These are phyloP conservation scores for Mythimna albipuncta DNA, from an alignment of 2,888 invertebrate genomes.

Conservation along the genomic window DNA sequence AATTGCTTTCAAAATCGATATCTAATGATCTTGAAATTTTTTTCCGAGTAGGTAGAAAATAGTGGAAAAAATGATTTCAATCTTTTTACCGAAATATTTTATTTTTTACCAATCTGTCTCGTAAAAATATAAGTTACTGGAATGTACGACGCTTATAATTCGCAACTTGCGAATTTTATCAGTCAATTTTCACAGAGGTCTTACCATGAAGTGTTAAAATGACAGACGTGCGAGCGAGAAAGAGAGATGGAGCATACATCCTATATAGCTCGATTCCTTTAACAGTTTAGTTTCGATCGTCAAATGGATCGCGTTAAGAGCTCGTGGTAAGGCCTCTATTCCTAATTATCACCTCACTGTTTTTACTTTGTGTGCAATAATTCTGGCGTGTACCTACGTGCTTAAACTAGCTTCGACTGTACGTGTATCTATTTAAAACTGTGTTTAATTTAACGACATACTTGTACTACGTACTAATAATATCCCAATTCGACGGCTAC, in stretches of 20 bases:
- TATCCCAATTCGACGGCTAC: no score
- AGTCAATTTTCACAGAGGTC: background rate
- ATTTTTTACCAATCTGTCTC: background rate
- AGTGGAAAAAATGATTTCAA: background rate
- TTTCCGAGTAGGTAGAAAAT: no score
- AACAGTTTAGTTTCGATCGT: no score
- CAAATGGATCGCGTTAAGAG: no score
- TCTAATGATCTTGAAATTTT: no score
- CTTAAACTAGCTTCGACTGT: constrained; percentile 52
- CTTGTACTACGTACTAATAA: constrained; percentile 26
- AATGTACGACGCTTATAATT: constrained; percentile 2
- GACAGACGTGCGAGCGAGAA: no score
- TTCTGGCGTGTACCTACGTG: constrained; percentile 62
- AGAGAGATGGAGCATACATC: no score
- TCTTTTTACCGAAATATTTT: background rate
- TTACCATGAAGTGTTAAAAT: no score
- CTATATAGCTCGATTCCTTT: no score
- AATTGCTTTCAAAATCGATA: no score
- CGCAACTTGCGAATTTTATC: background rate
- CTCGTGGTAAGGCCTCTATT: background rate
- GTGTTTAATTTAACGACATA: constrained; percentile 26
- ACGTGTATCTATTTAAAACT: constrained; percentile 47
- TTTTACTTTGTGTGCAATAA: constrained; percentile 36
- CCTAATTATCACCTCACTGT: background rate
- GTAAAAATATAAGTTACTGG: background rate